Evolutionary conservation across 2,113 vertebrate species (phyloP), one percentile per base, ranked within the genome.

Genomic region (Triplophysa tibetana): DNA sequence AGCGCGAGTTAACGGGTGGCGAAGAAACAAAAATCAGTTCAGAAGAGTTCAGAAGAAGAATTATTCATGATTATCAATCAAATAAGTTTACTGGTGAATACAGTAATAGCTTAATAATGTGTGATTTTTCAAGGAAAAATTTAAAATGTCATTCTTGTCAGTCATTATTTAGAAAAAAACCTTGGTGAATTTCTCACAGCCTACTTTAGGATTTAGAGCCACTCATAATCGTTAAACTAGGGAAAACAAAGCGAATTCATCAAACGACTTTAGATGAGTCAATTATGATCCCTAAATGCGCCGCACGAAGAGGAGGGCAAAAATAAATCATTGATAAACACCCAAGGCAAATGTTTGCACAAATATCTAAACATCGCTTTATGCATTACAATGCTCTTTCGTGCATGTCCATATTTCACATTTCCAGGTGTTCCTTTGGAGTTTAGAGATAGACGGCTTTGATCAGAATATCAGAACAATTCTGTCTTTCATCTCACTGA

Each of bases 391-490:
- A 84, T 88, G 84, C 82, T 83, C 85, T 84, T 85, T 78, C 74
- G 83, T 87, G 86, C 83, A 83, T 86, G 85, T 82, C 45, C 58
- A 86, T 83, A 87, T 87, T 85, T 82, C 86, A 87, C 81, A 83
- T 87, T 86, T 90, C 83, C 90, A 92, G 90, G 87, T 91, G 89
- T 91, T 90, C 80, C 87, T 91, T 90, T 89, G 84, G 86, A 84
- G 85, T 82, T 48, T 70, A 73, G 81, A 77, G 87, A 91, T 87
- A 87, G 78, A 60, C 61, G 19, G 82, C 90, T 92, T 91, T 92
- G 89, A 92, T 91, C 88, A 87, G 82, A 82, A 89, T 88, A 91
- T 91, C 86, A 90, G 85, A 92, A 91, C 90, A 90, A 88, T 90
- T 89, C 83, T 75, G 81, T 81, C 89, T 91, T 91, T 93, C 89